phyloP scores from a whole-genome alignment of 2,113 vertebrate genomes.

The Spermophilus dauricus region DNA sequence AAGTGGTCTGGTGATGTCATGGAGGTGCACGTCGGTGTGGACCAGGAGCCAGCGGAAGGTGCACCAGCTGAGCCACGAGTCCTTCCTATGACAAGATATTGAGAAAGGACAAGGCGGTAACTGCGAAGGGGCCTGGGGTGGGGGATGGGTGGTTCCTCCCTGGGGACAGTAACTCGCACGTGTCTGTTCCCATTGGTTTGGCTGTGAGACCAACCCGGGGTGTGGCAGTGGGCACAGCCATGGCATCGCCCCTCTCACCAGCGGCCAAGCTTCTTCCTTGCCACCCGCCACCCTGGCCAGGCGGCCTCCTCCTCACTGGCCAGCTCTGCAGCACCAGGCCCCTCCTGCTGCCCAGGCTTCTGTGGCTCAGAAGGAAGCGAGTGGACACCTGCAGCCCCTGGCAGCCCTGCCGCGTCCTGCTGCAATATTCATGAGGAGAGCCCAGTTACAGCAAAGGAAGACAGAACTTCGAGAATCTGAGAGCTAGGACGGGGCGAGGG shows the following conservation, averaged over 20 bases:
- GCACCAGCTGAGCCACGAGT: not conserved
- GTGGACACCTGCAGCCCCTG: not conserved
- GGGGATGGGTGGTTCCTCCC: not conserved
- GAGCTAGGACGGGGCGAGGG: not conserved
- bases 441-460: not conserved
- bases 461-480: not conserved
- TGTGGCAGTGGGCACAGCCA: not conserved
- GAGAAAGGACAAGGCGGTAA: not conserved
- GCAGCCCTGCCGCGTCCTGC: accelerated
- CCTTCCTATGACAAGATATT: not conserved
- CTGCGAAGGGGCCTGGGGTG: not conserved
- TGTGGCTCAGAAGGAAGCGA: not conserved
- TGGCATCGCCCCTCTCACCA: accelerated
- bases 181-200: not conserved
- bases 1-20: no score
- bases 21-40: not conserved
- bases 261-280: not conserved
- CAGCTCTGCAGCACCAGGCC: not conserved
- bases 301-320: not conserved
- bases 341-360: not conserved
- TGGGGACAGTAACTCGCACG: not conserved
- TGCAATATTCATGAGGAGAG: not conserved
- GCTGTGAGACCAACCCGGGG: not conserved
- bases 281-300: not conserved
- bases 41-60: not conserved